These are phyloP conservation scores for Bambusicola thoracicus DNA, from an alignment of 2,113 vertebrate species.

Conservation along the genomic window DNA sequence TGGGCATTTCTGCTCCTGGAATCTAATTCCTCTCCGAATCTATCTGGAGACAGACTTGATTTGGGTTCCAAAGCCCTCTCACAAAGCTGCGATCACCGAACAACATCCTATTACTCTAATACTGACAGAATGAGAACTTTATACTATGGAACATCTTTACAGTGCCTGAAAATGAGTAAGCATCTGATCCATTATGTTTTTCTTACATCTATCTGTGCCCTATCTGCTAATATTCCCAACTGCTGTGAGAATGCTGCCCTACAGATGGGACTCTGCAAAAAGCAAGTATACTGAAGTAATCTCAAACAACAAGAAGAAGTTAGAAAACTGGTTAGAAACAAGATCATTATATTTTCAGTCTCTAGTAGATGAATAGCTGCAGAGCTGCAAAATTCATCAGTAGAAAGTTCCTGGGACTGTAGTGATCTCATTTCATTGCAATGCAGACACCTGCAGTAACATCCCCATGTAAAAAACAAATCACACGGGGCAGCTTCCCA, in stretches of 20 bases:
- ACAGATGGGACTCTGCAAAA: neutral
- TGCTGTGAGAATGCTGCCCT: neutral
- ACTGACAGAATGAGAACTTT: neutral
- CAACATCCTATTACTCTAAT: neutral
- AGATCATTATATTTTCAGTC: neutral
- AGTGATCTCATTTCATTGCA: neutral
- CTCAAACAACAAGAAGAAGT: neutral
- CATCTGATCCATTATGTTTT: neutral
- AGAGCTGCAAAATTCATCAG: neutral
- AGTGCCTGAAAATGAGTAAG: neutral
- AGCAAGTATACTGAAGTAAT: neutral
- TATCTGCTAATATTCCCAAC: neutral
- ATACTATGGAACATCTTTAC: neutral
- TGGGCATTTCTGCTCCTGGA: neutral
- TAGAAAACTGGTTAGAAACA: neutral
- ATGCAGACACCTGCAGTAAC: neutral
- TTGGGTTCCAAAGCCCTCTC: neutral
- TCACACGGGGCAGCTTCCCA: neutral
- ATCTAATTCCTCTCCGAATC: neutral
- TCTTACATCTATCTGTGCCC: neutral
- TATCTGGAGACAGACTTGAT: neutral
- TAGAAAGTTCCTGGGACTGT: neutral
- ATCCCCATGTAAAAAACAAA: neutral
- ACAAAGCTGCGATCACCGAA: neutral
- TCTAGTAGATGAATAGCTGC: neutral